Evolutionary conservation across 2,888 invertebrate species (phyloP).

Genomic region (Lordiphosa fenestrarum): DNA sequence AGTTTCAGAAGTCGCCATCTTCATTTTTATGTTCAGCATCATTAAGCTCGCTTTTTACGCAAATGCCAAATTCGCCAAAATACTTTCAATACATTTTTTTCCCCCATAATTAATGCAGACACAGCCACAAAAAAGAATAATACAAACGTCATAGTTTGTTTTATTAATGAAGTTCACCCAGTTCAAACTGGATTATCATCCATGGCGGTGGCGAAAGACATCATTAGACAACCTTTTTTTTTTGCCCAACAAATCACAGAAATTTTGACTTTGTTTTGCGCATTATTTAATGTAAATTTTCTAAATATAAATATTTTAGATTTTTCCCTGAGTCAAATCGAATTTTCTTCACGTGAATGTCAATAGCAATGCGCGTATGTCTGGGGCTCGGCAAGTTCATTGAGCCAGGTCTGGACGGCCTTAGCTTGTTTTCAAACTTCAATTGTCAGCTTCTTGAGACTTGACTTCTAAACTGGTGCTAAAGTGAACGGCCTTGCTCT

Average conservation of each 20-base stretch:
- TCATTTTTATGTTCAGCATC: conserved; percentile 10
- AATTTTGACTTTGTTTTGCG: conserved; percentile 34
- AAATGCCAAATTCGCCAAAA: conserved; percentile 43
- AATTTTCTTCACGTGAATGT: conserved; percentile 15
- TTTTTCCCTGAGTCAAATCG: background rate
- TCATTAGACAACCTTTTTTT: conserved; percentile 21
- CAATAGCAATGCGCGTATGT: conserved; percentile 18
- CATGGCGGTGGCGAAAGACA: conserved; percentile 19
- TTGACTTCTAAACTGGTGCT: conserved; percentile 37
- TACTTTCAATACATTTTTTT: conserved; percentile 52
- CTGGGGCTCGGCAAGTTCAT: conserved; percentile 51
- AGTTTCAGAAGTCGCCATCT: conserved; percentile 6
- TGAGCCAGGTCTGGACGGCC: conserved; percentile 47
- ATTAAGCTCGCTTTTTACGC: conserved; percentile 21
- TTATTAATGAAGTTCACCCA: conserved; percentile 61
- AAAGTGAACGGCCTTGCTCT: conserved; percentile 62
- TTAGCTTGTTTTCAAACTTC: conserved; percentile 31
- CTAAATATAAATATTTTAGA: conserved; percentile 8
- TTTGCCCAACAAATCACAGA: conserved; percentile 26
- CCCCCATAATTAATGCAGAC: conserved; percentile 39
- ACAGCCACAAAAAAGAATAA: conserved; percentile 14
- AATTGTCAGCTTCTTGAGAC: conserved; percentile 24
- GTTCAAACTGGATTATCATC: conserved; percentile 55
- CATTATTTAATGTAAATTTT: conserved; percentile 41
- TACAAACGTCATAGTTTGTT: conserved; percentile 52